These are phyloP conservation scores for Plumapathes pennacea DNA, from an alignment of 92 coral and sea anemone genomes.

Conservation along the genomic window DNA sequence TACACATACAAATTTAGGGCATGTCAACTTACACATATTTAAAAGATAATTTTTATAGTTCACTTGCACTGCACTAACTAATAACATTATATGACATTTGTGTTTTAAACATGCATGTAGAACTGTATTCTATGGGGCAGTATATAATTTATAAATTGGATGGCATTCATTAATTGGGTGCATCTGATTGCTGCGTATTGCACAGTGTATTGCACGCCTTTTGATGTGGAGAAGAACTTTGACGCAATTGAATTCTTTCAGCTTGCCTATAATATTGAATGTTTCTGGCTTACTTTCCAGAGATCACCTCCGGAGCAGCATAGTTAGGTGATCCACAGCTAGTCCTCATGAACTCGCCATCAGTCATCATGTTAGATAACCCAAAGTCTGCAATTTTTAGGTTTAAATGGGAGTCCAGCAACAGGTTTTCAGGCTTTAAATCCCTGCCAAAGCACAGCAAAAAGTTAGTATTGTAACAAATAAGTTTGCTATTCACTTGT, in stretches of 20 bases:
- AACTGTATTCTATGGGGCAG: background rate
- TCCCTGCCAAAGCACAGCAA: constrained; percentile 67
- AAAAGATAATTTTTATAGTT: no score
- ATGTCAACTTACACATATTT: no score
- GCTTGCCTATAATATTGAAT: no score
- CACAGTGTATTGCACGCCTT: no score
- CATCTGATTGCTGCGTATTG: no score
- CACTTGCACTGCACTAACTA: no score
- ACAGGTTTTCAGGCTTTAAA: constrained; percentile 89
- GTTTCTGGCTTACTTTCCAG: constrained; percentile 84
- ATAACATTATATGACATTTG: no score
- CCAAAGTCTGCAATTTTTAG: constrained; percentile 98
- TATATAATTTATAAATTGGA: background rate
- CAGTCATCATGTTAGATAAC: constrained; percentile 93
- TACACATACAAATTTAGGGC: no score
- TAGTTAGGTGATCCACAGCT: constrained; percentile 99
- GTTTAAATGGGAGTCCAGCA: constrained; percentile 79
- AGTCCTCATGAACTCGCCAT: constrained; percentile 94
- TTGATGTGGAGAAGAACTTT: no score
- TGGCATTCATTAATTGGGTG: background rate
- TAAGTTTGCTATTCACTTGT: no score
- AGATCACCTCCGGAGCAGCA: constrained; percentile 98
- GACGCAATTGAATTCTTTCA: no score
- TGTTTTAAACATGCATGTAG: background rate
- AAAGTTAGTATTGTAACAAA: no score